Percentiles rank a stretch among this genome's conserved stretches.
Evolutionary conservation across 2,888 invertebrate genomes (phyloP).

Genomic region (Thelaira solivaga): DNA sequence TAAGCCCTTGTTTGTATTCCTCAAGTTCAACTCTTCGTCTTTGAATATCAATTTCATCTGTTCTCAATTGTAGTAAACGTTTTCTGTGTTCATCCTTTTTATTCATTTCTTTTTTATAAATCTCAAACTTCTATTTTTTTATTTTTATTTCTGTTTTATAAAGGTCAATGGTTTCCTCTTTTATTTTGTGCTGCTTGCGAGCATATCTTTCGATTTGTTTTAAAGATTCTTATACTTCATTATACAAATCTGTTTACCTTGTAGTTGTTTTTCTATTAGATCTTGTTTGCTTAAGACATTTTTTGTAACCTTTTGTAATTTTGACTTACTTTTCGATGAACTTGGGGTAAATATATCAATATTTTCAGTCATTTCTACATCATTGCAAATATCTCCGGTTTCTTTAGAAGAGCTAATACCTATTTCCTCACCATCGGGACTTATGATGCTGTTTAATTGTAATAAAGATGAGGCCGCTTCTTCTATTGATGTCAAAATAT

Average conservation of each 20-base stretch:
- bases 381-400: not conserved
- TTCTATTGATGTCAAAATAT: not conserved
- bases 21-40: not conserved
- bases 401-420: not conserved
- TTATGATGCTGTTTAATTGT: not conserved
- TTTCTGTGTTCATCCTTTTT: not conserved
- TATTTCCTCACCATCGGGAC: not conserved
- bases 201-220: too few relatives aligned
- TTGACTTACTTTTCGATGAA: not conserved
- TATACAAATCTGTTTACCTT: not conserved
- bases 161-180: not conserved
- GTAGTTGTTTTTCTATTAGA: not conserved
- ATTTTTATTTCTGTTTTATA: not conserved
- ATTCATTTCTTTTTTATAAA: not conserved
- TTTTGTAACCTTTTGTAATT: too few relatives aligned
- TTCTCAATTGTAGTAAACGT: not conserved
- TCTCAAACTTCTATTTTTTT: not conserved
- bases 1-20: not conserved
- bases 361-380: not conserved
- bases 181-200: not conserved
- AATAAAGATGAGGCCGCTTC: not conserved
- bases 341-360: not conserved
- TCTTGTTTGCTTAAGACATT: not conserved
- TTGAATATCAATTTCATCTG: not conserved
- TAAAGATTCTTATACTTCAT: too few relatives aligned